phyloP scores from a whole-genome alignment of 2,888 invertebrate species.

The Criorhina ranunculi region DNA sequence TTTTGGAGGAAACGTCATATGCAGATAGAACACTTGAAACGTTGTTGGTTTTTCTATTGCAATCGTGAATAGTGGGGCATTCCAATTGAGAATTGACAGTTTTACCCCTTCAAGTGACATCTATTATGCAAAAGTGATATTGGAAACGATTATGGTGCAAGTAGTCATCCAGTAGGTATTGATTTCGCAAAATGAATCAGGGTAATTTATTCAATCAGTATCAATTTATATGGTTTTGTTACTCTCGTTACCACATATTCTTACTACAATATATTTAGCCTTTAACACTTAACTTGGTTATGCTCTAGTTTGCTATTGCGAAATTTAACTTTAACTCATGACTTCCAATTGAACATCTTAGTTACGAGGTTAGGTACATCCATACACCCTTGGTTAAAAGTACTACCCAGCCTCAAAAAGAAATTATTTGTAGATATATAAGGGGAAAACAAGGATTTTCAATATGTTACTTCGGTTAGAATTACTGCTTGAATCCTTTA shows the following conservation, averaged over 20 bases:
- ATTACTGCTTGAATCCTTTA: too few relatives aligned
- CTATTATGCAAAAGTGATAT: constrained; percentile 13
- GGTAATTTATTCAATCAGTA: neutral
- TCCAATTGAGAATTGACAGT: constrained; percentile 12
- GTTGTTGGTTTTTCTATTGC: constrained; percentile 13
- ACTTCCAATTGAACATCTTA: neutral
- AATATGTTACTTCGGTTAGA: too few relatives aligned
- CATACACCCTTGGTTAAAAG: too few relatives aligned
- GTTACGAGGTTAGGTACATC: too few relatives aligned
- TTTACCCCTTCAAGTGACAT: constrained; percentile 7
- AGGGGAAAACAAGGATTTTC: too few relatives aligned
- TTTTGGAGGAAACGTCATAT: constrained; percentile 48
- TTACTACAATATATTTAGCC: neutral
- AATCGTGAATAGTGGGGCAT: neutral
- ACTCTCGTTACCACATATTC: neutral
- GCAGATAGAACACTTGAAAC: constrained; percentile 45
- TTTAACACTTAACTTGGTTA: constrained; percentile 1
- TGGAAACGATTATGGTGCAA: constrained; percentile 12
- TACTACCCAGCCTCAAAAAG: too few relatives aligned
- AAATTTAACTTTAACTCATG: neutral
- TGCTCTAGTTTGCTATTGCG: neutral
- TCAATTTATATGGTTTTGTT: constrained; percentile 2
- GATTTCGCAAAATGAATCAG: constrained; percentile 15
- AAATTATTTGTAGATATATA: too few relatives aligned
- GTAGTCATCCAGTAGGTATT: neutral